phyloP scores from a whole-genome alignment of 2,888 invertebrate species.

The Ormia ochracea region DNA sequence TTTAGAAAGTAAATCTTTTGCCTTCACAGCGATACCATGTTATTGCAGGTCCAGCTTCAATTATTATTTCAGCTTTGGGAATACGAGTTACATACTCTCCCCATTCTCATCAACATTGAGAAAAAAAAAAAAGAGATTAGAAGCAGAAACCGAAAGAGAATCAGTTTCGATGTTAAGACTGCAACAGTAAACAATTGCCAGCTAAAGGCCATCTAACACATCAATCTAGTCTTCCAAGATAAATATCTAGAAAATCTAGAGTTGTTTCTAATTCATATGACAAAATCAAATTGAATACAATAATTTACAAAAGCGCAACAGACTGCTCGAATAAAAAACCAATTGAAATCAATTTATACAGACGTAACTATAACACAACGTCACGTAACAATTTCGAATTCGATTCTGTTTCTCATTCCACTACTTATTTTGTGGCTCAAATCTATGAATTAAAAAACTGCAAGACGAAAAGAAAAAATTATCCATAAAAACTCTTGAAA shows the following conservation, averaged over 20 bases:
- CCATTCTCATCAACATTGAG: background rate
- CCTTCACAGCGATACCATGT: no score
- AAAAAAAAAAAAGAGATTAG: background rate
- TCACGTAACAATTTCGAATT: constrained; percentile 43
- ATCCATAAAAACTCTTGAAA: constrained; percentile 29
- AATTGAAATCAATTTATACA: constrained; percentile 51
- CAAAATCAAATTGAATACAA: constrained; percentile 34
- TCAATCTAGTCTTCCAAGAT: constrained; percentile 29
- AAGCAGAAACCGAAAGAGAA: background rate
- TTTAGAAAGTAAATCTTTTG: no score
- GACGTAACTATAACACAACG: constrained; percentile 56
- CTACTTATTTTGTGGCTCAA: background rate
- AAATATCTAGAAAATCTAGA: constrained; percentile 34
- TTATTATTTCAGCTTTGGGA: no score
- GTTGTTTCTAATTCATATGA: constrained; percentile 41
- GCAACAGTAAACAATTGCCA: constrained; percentile 21
- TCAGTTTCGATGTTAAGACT: background rate
- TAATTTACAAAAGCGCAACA: constrained; percentile 18
- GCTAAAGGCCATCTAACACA: constrained; percentile 25
- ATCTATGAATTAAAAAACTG: constrained; percentile 8
- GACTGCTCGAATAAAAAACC: constrained; percentile 31
- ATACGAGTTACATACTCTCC: no score
- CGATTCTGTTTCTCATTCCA: background rate
- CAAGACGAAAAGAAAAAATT: background rate
- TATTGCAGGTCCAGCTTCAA: no score